phyloP scores from a whole-genome alignment of 2,113 vertebrate species.

The Nibea albiflora region DNA sequence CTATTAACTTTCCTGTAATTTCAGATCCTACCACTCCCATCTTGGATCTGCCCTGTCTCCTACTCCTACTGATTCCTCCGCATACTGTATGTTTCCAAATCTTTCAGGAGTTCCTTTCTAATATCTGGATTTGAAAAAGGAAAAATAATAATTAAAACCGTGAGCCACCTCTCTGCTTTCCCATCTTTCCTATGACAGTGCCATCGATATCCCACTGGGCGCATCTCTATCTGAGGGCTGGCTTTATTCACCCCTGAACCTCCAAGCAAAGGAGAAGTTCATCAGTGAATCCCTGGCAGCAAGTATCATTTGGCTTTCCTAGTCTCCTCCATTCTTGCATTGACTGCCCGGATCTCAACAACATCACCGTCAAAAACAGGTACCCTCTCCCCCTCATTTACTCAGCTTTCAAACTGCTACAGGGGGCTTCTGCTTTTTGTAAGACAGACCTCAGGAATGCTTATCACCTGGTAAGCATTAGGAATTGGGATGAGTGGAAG shows the following conservation, averaged over 20 bases:
- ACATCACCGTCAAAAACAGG: not conserved
- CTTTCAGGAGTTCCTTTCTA: not conserved
- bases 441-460: not conserved
- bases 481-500: not conserved
- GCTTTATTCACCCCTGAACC: not conserved
- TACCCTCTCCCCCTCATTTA: not conserved
- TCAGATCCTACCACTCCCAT: not conserved
- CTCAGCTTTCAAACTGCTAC: not conserved
- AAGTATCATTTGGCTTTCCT: not conserved
- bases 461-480: not conserved
- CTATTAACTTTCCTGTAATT: too few relatives aligned
- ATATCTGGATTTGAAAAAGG: not conserved
- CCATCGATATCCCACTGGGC: not conserved
- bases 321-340: not conserved
- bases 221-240: not conserved
- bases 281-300: not conserved
- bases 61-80: not conserved
- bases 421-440: not conserved
- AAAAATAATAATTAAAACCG: not conserved
- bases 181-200: not conserved
- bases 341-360: not conserved
- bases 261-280: not conserved
- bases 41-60: too few relatives aligned
- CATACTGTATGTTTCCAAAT: not conserved
- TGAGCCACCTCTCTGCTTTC: not conserved